These are phyloP conservation scores for Selene dorsalis DNA, from an alignment of 2,797 vertebrate genomes.

Conservation along the genomic window DNA sequence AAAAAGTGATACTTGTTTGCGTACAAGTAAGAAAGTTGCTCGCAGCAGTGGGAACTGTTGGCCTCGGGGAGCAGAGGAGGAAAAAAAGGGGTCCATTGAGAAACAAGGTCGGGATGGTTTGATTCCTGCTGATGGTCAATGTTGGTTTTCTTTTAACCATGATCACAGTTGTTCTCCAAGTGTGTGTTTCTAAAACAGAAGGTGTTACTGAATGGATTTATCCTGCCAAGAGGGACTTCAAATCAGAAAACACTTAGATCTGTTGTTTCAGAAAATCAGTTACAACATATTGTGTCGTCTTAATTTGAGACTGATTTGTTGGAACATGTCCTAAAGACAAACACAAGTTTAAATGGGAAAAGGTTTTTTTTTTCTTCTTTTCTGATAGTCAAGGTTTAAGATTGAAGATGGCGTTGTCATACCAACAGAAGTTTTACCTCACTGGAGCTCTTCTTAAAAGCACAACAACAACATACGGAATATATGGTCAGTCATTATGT, in stretches of 20 bases:
- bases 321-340: too few species aligned
- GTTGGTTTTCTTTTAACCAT: constrained; percentile 1
- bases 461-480: constrained; percentile 23
- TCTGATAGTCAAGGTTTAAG: not conserved
- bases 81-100: not conserved
- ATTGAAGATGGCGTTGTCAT: not conserved
- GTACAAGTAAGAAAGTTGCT: not conserved
- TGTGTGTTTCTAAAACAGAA: not conserved
- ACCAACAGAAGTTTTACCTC: constrained; percentile 1
- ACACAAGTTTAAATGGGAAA: too few species aligned
- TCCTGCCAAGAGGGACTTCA: not conserved
- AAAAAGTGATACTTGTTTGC: constrained; percentile 4
- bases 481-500: not conserved
- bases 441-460: constrained; percentile 11
- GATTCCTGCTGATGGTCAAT: not conserved
- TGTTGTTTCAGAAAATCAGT: not conserved
- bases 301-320: not conserved
- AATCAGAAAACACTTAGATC: not conserved
- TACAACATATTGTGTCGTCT: not conserved
- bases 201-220: not conserved
- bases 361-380: too few species aligned
- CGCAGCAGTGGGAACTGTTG: not conserved
- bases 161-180: not conserved
- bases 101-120: not conserved
- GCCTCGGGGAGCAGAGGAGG: not conserved